Conservation (phyloP, 2,797 vertebrate species). For the Smutsia temminckii region DNA sequence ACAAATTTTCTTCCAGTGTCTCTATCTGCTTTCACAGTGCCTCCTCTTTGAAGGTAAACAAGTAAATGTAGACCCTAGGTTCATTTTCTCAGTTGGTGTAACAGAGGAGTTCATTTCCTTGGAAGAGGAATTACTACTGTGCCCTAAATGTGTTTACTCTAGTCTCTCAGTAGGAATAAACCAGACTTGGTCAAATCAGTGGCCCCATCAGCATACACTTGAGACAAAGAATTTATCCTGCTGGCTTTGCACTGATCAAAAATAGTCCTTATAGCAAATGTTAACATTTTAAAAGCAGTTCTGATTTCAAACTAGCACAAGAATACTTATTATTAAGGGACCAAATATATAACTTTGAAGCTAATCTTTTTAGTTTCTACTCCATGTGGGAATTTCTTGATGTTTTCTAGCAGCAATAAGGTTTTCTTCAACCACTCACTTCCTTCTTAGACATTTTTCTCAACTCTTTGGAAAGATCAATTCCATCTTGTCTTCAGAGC, state of each 20-base stretch:
- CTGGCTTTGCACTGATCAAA: neutral
- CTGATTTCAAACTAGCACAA: neutral
- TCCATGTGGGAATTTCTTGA: slow-evolving; percentile 41
- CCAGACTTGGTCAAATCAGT: neutral
- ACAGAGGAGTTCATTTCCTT: neutral
- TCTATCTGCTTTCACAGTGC: neutral
- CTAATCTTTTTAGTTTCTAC: slow-evolving; percentile 12
- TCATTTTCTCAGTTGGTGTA: neutral
- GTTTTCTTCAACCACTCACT: neutral
- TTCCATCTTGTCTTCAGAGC: neutral
- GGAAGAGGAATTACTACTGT: neutral
- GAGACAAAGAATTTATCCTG: neutral
- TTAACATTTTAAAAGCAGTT: slow-evolving; percentile 6
- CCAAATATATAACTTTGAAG: neutral
- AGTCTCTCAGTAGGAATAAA: neutral
- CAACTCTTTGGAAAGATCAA: neutral
- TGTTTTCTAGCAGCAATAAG: slow-evolving; percentile 24
- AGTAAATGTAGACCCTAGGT: neutral
- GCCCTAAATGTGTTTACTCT: neutral
- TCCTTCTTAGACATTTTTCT: slow-evolving; percentile 2
- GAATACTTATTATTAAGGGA: slow-evolving; percentile 24
- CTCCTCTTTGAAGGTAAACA: neutral
- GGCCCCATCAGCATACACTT: neutral
- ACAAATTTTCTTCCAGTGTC: neutral
- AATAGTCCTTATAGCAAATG: neutral